Conservation (phyloP, 2,797 vertebrate genomes). For the Poeciliopsis paucimaculata region DNA sequence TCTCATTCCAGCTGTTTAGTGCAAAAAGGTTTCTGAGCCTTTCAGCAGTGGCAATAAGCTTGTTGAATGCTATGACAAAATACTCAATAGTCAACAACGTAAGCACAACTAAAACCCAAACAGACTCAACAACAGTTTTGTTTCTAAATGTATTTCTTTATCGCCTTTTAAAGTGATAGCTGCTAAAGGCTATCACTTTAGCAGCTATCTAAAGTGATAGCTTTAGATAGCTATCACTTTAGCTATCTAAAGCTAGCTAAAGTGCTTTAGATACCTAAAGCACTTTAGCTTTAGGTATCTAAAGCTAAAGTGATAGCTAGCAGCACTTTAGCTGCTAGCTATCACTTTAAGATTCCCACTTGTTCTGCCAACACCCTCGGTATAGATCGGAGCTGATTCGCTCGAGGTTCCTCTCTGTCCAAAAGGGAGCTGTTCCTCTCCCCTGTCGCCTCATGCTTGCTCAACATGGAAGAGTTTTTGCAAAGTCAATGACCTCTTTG, state of each 20-base stretch:
- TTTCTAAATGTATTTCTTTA: not conserved
- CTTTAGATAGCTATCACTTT: too few relatives aligned
- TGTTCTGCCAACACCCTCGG: not conserved
- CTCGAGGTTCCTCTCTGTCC: not conserved
- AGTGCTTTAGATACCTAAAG: too few relatives aligned
- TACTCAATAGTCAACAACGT: not conserved
- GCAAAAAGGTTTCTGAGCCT: not conserved
- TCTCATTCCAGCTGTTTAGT: not conserved
- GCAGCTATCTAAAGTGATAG: too few relatives aligned
- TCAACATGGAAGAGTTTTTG: not conserved
- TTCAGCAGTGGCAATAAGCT: not conserved
- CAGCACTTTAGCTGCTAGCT: too few relatives aligned
- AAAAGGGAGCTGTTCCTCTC: not conserved
- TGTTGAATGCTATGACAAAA: not conserved
- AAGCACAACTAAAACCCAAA: not conserved
- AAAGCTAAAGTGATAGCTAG: too few relatives aligned
- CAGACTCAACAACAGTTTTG: not conserved
- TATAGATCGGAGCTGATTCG: not conserved
- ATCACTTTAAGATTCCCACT: not conserved
- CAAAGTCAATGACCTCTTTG: not conserved
- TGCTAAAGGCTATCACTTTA: too few relatives aligned
- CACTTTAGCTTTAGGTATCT: too few relatives aligned
- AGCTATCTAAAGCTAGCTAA: too few relatives aligned
- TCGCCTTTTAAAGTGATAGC: too few relatives aligned
- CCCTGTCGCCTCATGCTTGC: not conserved